Evolutionary conservation across 1,140 invertebrate genomes (phyloP), one percentile per base, ranked within the genome.

Genomic region (Drosophila micromelanica): DNA sequence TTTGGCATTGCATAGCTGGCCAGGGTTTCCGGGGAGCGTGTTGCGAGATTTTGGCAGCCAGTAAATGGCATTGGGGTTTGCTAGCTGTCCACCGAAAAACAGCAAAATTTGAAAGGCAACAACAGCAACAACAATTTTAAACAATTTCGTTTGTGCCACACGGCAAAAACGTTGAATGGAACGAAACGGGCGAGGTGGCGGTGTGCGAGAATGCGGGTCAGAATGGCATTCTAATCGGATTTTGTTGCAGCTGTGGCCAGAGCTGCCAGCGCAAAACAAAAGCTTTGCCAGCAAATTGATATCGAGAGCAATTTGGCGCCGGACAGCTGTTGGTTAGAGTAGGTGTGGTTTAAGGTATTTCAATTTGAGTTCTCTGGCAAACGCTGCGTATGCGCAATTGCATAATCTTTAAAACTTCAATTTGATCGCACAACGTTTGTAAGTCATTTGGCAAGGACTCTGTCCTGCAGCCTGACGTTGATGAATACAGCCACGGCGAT

Each of bases 231-330:
- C 84, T 89, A 86, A 86, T 86, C 82, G 82, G 82, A 86, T 86
- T 86, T 76, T 55, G 76, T 70, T 86, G 82, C 82, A 86, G 84
- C 82, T 87, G 82, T 68, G 78, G 82, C 82, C 59, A 54, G 46
- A 71, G 82, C 55, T 72, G 78, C 60, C 65, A 51, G 80, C 48
- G 37, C 56, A 35, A 80, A 73, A 64, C 64, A 82, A 85, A 78
- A 73, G 63, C 80, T 73, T 59, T 87, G 82, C 84, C 82, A 89
- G 82, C 63, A 86, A 86, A 86, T 86, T 89, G 78, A 89, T 86
- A 86, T 86, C 82, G 78, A 82, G 81, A 76, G 82, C 82, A 86
- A 86, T 86, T 86, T 87, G 82, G 82, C 82, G 73, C 35, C 45
- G 51, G n/a, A 5, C n/a, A 43, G 60, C 38, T 60, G n/a, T 46